Base-by-base conservation (phyloP, 2,888 invertebrate species). In the Drosophila siamana region DNA sequence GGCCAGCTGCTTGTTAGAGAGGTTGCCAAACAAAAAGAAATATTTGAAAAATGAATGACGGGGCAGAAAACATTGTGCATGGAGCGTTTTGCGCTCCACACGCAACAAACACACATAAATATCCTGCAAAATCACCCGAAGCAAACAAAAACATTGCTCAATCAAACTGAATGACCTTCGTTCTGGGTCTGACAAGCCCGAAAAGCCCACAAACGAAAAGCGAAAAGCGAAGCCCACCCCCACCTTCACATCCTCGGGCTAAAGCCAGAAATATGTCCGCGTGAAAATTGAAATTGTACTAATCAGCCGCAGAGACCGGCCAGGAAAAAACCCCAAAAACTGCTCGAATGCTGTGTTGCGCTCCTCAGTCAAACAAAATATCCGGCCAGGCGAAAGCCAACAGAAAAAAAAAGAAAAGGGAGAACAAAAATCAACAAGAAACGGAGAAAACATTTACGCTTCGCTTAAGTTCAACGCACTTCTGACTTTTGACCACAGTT, bases 211-310 rank as follows among this genome's bases (percentile, higher is more conserved):
- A 60, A 43, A 47, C 33, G 33, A 33, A 33, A 33, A 33, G 5
- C 26, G 26, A 57, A 60, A 43, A 47, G 2, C 24, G 4, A 28
- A 7, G 2, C 15, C 22, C 13, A n/a, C n/a, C n/a, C n/a, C n/a
- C n/a, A n/a, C n/a, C n/a, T n/a, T n/a, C n/a, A n/a, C n/a, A n/a
- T n/a, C 41, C 61, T 43, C 44, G 15, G 50, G 40, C 56, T 22
- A 70, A 60, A 36, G 59, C 41, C 43, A 56, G 70, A 60, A 73
- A 56, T 80, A 65, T 75, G 70, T 83, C 67, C 69, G 84, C 74
- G 84, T 81, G 80, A 81, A 84, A 86, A 84, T 86, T 84, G 84
- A 86, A 84, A 86, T 72, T 78, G 81, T 75, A 67, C 81, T 86
- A 86, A 86, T 84, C 79, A 79, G 74, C 62, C 68, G 24, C 54